Evolutionary conservation across 1,140 invertebrate genomes (phyloP).

Genomic region (Drosophila ambigua): DNA sequence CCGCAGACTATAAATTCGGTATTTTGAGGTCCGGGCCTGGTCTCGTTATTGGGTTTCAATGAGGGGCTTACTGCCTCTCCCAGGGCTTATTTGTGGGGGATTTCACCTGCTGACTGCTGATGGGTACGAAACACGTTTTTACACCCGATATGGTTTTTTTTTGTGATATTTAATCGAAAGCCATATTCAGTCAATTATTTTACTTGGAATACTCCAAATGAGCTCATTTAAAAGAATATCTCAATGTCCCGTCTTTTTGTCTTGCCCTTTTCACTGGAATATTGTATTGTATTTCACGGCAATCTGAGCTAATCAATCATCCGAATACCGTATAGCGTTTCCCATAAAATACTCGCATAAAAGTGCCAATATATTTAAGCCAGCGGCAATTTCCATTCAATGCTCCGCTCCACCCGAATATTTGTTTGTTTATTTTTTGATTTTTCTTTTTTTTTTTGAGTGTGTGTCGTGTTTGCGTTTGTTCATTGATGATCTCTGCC

Average conservation of each 20-base stretch:
- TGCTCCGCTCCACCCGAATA: neutral
- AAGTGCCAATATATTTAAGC: slow-evolving; percentile 44
- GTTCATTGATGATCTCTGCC: slow-evolving; percentile 23
- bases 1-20: slow-evolving; percentile 35
- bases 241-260: slow-evolving; percentile 2
- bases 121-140: no score
- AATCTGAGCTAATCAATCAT: slow-evolving; percentile 74
- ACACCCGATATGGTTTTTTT: no score
- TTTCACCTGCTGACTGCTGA: no score
- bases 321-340: slow-evolving; percentile 24
- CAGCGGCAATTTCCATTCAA: slow-evolving; percentile 26
- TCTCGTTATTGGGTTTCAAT: neutral
- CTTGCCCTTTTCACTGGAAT: slow-evolving; percentile 23
- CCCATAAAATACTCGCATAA: neutral
- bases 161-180: no score
- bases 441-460: neutral
- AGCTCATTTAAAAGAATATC: slow-evolving; percentile 17
- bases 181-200: no score
- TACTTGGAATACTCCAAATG: no score
- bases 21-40: slow-evolving; percentile 6
- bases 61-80: neutral
- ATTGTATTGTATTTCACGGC: slow-evolving; percentile 54
- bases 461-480: slow-evolving; percentile 19
- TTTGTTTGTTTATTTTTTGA: slow-evolving; percentile 1
- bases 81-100: slow-evolving; percentile 1